Percentiles rank a stretch among this genome's conserved stretches.
phyloP scores from a whole-genome alignment of 2,797 vertebrate genomes.

The Xyrichtys novacula region DNA sequence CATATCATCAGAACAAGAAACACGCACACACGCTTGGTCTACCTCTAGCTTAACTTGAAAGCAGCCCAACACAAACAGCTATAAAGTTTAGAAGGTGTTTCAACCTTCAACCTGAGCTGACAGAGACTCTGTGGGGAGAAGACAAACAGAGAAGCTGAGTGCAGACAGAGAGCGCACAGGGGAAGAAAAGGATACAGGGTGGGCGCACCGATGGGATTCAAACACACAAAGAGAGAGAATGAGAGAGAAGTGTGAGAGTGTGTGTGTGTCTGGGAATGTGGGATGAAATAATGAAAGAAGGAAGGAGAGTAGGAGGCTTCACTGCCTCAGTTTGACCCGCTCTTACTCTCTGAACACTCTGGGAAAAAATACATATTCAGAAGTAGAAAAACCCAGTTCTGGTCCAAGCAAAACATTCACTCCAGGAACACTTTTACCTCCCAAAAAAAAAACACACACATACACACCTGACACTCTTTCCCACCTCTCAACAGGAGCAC shows the following conservation, averaged over 20 bases:
- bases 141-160: constrained; percentile 55
- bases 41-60: constrained; percentile 45
- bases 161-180: constrained; percentile 26
- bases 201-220: constrained; percentile 41
- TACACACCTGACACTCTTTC: constrained; percentile 28
- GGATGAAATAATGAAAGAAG: constrained; percentile 49
- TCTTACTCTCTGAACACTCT: constrained; percentile 64
- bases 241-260: constrained; percentile 2
- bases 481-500: constrained; percentile 65
- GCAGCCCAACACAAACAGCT: constrained; percentile 63
- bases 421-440: constrained; percentile 76
- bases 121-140: constrained; percentile 53
- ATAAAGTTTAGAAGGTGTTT: constrained; percentile 70
- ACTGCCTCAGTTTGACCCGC: constrained; percentile 58
- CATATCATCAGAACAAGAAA: background rate
- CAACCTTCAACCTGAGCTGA: constrained; percentile 69
- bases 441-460: constrained; percentile 43
- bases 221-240: constrained; percentile 9
- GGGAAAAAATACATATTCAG: constrained; percentile 74
- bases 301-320: constrained; percentile 51
- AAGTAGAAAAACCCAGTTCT: constrained; percentile 76
- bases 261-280: constrained; percentile 54
- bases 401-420: constrained; percentile 82
- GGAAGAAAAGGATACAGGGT: constrained; percentile 39
- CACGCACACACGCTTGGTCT: constrained; percentile 10